Base-by-base conservation (phyloP, 1,140 invertebrate genomes). In the Trachymyrmex cornetzi region DNA sequence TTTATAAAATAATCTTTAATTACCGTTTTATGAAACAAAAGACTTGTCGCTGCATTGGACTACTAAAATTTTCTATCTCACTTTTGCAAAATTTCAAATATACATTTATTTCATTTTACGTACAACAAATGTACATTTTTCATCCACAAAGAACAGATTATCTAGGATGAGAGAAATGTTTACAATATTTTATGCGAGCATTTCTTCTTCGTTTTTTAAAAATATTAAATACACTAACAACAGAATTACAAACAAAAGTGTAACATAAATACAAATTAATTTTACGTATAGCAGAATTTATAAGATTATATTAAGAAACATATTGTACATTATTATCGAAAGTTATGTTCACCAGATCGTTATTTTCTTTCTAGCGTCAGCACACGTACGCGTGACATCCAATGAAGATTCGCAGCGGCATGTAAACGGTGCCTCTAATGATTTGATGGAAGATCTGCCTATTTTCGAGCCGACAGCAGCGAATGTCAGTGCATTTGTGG, bases 401-500 rank as follows among this genome's bases (percentile, higher is more conserved):
- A 87, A 86, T 69, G 92, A 91, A 69, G 88, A 85, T 38, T 34
- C 80, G 19, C 91, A 92, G 64, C 85, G 85, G 55, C 88, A 69
- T 14, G 53, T 69, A 57, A 89, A 94, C 86, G 85, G 92, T 64
- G 87, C 92, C 55, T 89, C 87, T 77, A 87, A 89, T 34, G 87
- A 91, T 64, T 84, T 80, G 53, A 86, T 63, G 59, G 82, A 91
- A 71, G 93, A 93, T 90, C 71, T 90, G 48, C 95, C 95, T 12
- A 85, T 94, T 84, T 96, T 96, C 88, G 93, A 95, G 77, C 93
- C 92, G 88, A 95, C 95, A 19, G 93, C 95, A n/a, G 89, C 94
- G 63, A 96, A 96, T 90, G 95, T 96, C 77, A 95, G 95, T 66
- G 95, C 95, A 1, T 95, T 95, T 74, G 95, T 96, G 22, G 96